These are phyloP conservation scores for Sialis fuliginosa DNA, from an alignment of 2,888 invertebrate genomes.

Conservation along the genomic window DNA sequence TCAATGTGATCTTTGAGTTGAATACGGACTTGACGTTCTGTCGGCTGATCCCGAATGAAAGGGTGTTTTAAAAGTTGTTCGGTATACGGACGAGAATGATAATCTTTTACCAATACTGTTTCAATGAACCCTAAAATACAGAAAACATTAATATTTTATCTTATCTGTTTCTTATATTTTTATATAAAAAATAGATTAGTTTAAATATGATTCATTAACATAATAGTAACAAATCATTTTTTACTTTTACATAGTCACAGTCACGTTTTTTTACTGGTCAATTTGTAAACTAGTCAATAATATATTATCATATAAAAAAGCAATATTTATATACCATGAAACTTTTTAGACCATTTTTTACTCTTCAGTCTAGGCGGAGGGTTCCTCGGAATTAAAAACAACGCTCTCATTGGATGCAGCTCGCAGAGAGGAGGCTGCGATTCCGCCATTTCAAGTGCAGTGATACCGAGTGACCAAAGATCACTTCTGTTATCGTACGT, in stretches of 20 bases:
- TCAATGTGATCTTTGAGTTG: constrained; percentile 99
- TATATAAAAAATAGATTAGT: neutral
- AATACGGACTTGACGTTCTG: constrained; percentile 93
- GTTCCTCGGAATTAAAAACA: constrained; percentile 96
- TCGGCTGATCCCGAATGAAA: constrained; percentile 97
- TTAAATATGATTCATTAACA: neutral
- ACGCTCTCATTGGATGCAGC: constrained; percentile 98
- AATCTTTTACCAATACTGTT: constrained; percentile 92
- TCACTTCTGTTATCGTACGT: constrained; percentile 97
- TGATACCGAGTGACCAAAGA: constrained; percentile 87
- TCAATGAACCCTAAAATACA: constrained; percentile 67
- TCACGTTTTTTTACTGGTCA: no score
- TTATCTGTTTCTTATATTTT: neutral
- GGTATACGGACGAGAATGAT: constrained; percentile 95
- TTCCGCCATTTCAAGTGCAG: constrained; percentile 99
- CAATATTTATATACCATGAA: constrained; percentile 40
- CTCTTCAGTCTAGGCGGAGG: constrained; percentile 94
- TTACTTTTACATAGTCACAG: neutral
- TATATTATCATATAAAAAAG: neutral
- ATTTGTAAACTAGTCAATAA: neutral
- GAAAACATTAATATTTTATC: constrained; percentile 1
- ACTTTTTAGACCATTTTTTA: constrained; percentile 96
- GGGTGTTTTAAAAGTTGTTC: constrained; percentile 94
- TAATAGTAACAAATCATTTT: neutral
- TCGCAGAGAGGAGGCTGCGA: constrained; percentile 98